A percentile compares a stretch with the other conserved stretches of the same genome.
Evolutionary conservation across 2,888 invertebrate species (phyloP).

Genomic region (Adelphocoris suturalis): DNA sequence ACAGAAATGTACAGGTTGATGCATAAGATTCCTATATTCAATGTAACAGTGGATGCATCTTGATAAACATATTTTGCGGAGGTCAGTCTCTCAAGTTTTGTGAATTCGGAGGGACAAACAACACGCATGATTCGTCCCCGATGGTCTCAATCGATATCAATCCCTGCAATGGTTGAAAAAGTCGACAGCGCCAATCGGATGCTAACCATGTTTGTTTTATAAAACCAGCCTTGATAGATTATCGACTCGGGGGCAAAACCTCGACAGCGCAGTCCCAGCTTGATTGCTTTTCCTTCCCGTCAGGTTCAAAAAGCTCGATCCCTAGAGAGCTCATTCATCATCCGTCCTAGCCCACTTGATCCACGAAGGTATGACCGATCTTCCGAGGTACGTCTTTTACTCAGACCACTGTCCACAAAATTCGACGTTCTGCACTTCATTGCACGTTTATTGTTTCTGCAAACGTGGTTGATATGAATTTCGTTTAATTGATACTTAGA

Average conservation of each 20-base stretch:
- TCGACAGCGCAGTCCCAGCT: slow-evolving; percentile 28
- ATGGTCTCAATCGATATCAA: slow-evolving; percentile 9
- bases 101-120: background rate
- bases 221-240: slow-evolving; percentile 37
- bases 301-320: slow-evolving; percentile 27
- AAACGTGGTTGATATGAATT: too few relatives aligned
- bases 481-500: too few relatives aligned
- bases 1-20: too few relatives aligned
- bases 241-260: slow-evolving; percentile 29
- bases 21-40: too few relatives aligned
- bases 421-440: background rate
- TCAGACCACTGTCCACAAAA: background rate
- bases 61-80: too few relatives aligned
- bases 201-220: slow-evolving; percentile 49
- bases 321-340: slow-evolving; percentile 42
- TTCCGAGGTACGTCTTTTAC: background rate
- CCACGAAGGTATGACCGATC: slow-evolving; percentile 23
- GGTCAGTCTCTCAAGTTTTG: too few relatives aligned
- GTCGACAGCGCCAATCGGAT: background rate
- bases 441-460: background rate
- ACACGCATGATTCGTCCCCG: background rate
- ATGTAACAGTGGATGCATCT: too few relatives aligned
- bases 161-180: background rate
- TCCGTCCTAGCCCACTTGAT: background rate
- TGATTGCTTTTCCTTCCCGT: slow-evolving; percentile 35